Base-by-base conservation (phyloP, 2,888 invertebrate genomes). In the Phengaris arion region DNA sequence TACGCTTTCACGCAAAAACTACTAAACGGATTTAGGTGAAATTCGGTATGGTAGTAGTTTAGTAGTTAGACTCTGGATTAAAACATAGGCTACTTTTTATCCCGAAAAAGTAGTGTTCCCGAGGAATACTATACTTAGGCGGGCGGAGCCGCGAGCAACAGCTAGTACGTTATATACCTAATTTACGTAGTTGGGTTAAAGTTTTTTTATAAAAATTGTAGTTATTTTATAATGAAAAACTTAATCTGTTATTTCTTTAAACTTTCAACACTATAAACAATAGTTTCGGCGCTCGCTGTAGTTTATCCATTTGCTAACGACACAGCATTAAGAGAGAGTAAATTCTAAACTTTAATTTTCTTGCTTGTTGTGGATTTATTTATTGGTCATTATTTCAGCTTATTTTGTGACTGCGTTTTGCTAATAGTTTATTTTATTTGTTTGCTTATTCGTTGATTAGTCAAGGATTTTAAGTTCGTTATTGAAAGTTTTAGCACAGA, bases 281-380 rank as follows among this genome's bases (percentile, higher is more conserved):
- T 64, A 64, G 64, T 64, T 64, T 64, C 35, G 6, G 13, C 6
- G 35, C 45, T 64, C 35, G 6, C 35, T 35, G 35, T 64, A 64
- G 35, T 64, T 64, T 64, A 12, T 45, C 64, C 35, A 64, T 64
- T 64, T 64, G 35, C 64, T 64, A 64, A 64, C 64, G 64, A 64
- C 64, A 64, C 12, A 9, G 59, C 5, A 64, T 5, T 35, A 35
- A 13, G 64, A 13, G 64, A 35, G 64, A 69, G 48, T 69, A 48
- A 48, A 69, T 69, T 48, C 48, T 69, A 48, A 69, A 69, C 48
- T 48, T 48, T 69, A 48, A 69, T 48, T 69, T 69, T 69, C 48
- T 69, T 69, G 22, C 69, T 46, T 68, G 45, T 68, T 48, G 69
- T 15, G 13, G 48, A 46, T 48, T 69, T 69, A 69, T 69, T 69